Base-by-base conservation (phyloP, 1,140 invertebrate genomes). In the Achroia grisella region DNA sequence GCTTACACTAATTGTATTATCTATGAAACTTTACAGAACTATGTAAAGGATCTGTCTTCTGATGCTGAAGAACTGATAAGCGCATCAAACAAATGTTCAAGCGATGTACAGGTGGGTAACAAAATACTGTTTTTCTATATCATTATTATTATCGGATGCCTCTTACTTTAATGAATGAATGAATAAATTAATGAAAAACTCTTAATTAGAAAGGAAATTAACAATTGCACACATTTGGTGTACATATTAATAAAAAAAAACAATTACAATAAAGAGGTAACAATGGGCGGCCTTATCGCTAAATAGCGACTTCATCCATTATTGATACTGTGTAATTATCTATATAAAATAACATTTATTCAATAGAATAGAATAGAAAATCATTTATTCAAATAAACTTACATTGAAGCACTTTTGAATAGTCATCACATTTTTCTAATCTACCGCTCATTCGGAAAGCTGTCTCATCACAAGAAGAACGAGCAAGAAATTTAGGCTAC, bases 41-140 rank as follows among this genome's bases (percentile, higher is more conserved):
- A 61, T 37, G 50, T 81, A 0, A 64, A 63, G 14, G 68, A 72
- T 8, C 53, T 77, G 3, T 56, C 52, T 1, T 40, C 49, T 8
- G 63, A 70, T 10, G 54, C 64, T 1, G 54, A 67, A 10, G 52
- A 53, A 8, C 10, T 73, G 9, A 31, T 12, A 1, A 47, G 5
- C 2, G 9, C 17, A 8, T n/a, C n/a, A 0, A 5, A 15, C 4
- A 3, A 8, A 1, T 37, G 35, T 9, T 37, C 35, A 1, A 17
- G 8, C 1, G 10, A 37, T n/a, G 10, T 17, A 4, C 14, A 37
- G 13, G 35, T 37, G n/a, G 4, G 32, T 33, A n/a, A 2, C 30
- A 2, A 9, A 31, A 9, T 31, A 31, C 10, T 31, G 9, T 8
- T 31, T 31, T 4, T 29, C 10, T 29, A 29, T 29, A 29, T 10